Evolutionary conservation across 2,113 vertebrate genomes (phyloP), one percentile per base, ranked within the genome.

Genomic region (Galemys pyrenaicus): DNA sequence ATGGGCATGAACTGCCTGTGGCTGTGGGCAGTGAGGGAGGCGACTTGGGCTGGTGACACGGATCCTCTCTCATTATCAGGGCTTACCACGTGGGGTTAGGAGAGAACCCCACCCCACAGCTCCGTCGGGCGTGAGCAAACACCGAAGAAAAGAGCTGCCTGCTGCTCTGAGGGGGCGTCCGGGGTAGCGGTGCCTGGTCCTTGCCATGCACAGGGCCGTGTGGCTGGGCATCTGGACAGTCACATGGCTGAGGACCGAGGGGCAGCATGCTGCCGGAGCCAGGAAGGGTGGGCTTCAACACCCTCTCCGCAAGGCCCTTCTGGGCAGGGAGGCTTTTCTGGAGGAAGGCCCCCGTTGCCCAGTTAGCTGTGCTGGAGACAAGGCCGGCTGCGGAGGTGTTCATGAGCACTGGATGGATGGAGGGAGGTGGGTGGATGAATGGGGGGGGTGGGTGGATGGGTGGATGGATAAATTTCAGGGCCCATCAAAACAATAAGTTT

Each of bases 231-330:
- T 32, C 22, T 8, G 2, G 70, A 16, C 1, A 0, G 30, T 35
- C 35, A 19, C 1, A 0, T 32, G 3, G 2, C 5, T 0, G 9
- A 74, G 77, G 22, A 54, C 0, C 60, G 65, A 51, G 60, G 13
- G 13, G 8, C 22, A 32, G 30, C 3, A 16, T 22, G 3, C 0
- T 0, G 41, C 70, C 12, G 4, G 4, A 1, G 1, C 9, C 11
- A 16, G 41, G 71, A 46, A 67, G 68, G 19, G 11, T 9, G 16
- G 70, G 39, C 35, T 15, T n/a, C 35, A 17, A 1, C 2, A 20
- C 60, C 17, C 9, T 17, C 32, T 41, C 9, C 22, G 35, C 39
- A 65, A 80, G 41, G 15, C 28, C 35, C 32, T 37, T 79, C 73
- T n/a, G n/a, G n/a, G n/a, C n/a, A n/a, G n/a, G n/a, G n/a, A n/a